phyloP scores from a whole-genome alignment of 2,113 vertebrate genomes.

The Rhagologus leucostigma region DNA sequence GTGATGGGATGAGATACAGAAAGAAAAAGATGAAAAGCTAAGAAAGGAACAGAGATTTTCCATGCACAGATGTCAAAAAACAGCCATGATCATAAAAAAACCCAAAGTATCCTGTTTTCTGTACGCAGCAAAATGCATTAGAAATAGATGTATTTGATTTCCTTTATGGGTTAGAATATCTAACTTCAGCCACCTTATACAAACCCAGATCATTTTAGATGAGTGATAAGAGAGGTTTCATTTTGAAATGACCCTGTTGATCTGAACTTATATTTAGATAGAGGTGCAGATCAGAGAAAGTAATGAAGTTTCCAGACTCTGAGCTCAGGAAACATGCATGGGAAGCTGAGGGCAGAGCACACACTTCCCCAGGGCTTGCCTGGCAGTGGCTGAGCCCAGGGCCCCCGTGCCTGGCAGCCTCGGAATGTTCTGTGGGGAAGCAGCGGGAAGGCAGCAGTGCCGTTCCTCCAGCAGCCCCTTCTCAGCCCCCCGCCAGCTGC shows the following conservation, averaged over 20 bases:
- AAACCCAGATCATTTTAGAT: background rate
- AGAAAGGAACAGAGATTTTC: background rate
- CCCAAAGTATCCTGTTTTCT: background rate
- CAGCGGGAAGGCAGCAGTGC: background rate
- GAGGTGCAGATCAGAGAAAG: background rate
- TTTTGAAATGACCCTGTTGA: background rate
- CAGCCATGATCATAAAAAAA: background rate
- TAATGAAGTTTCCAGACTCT: background rate
- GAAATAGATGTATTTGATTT: background rate
- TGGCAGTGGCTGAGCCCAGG: background rate
- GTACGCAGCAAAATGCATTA: background rate
- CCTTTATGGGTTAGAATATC: background rate
- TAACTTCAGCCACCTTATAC: background rate
- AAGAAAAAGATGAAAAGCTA: background rate
- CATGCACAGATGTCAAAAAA: background rate
- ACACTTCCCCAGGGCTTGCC: background rate
- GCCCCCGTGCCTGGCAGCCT: fast-evolving
- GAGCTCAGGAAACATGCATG: background rate
- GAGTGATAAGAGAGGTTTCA: background rate
- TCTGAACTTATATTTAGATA: background rate
- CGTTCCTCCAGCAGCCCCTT: background rate
- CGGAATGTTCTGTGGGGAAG: background rate
- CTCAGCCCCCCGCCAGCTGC: constrained; percentile 29
- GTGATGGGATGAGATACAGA: background rate
- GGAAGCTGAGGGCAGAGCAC: background rate